Base-by-base conservation (phyloP, 1,140 invertebrate genomes). In the Brachionus calyciflorus region DNA sequence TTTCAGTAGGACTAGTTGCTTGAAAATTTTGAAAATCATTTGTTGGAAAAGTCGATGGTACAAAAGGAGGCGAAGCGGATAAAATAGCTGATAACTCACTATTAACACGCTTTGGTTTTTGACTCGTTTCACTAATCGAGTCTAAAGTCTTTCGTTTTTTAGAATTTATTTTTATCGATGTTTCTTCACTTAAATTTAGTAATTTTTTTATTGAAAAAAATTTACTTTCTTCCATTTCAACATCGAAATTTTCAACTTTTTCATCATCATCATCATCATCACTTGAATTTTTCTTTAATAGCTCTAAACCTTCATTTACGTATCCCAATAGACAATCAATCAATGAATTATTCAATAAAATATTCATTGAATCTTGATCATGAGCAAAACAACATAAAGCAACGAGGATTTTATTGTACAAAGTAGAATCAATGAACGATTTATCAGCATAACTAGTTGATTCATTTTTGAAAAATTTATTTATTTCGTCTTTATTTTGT, bases 331-430 rank as follows among this genome's bases (percentile, higher is more conserved):
- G 46, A 55, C 30, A 49, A 51, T 73, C 69, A 26, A 73, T 33
- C 17, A 73, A 30, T 6, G 30, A 37, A 51, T 73, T 73, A 37
- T 37, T 55, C 24, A 73, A 41, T 12, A 73, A 33, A 51, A 51
- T 73, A 24, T 53, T 73, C 69, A 73, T 73, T 51, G 69, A 73
- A 24, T 73, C 69, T 30, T 73, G 69, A 28, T 73, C 69, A 73
- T 73, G 69, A 33, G 69, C 44, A 73, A 73, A 73, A 21, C 69
- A 73, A 24, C 69, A 73, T 19, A 73, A 30, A 19, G 69, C 69
- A 19, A 73, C 69, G 24, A 73, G 30, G 12, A 73, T 40, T 73
- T 73, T 73, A 28, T 55, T 73, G 17, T 73, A 49, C 24, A 73
- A 33, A 24, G 28, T 73, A 10, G 60, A 65, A 28, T 65, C 60